Evolutionary conservation across 2,113 vertebrate genomes (phyloP).

Genomic region (Machaerirhynchus nigripectus): DNA sequence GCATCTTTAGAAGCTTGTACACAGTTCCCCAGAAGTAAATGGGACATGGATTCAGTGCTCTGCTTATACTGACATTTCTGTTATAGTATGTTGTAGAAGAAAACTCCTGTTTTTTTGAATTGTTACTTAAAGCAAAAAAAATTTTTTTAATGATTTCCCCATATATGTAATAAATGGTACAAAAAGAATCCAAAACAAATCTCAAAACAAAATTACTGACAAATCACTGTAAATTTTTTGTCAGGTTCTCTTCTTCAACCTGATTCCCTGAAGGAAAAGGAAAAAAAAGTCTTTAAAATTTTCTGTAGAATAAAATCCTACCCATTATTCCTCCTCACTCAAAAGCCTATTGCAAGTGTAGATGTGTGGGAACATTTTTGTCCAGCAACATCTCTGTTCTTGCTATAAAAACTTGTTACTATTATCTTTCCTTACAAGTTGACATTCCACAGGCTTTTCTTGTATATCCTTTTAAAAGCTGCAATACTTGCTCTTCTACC

Average conservation of each 20-base stretch:
- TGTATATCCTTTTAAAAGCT: neutral
- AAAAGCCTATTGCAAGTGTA: neutral
- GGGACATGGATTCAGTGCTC: neutral
- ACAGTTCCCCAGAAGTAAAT: neutral
- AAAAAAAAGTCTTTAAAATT: neutral
- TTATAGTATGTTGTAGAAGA: neutral
- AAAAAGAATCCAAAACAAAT: neutral
- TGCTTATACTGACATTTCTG: neutral
- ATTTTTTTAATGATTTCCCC: neutral
- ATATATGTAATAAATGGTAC: neutral
- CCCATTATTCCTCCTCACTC: neutral
- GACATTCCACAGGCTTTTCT: neutral
- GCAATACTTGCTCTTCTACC: neutral
- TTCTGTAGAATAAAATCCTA: neutral
- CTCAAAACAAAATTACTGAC: neutral
- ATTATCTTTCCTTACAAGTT: neutral
- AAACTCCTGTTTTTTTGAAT: neutral
- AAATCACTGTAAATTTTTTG: neutral
- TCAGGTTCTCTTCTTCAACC: neutral
- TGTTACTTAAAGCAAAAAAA: neutral
- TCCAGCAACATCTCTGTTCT: neutral
- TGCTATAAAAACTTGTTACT: conserved; percentile 12
- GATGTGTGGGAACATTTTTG: neutral
- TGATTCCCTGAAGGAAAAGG: neutral
- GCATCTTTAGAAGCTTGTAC: neutral